Evolutionary conservation across 1,140 invertebrate species (phyloP).

Genomic region (Saccostrea glomerata): DNA sequence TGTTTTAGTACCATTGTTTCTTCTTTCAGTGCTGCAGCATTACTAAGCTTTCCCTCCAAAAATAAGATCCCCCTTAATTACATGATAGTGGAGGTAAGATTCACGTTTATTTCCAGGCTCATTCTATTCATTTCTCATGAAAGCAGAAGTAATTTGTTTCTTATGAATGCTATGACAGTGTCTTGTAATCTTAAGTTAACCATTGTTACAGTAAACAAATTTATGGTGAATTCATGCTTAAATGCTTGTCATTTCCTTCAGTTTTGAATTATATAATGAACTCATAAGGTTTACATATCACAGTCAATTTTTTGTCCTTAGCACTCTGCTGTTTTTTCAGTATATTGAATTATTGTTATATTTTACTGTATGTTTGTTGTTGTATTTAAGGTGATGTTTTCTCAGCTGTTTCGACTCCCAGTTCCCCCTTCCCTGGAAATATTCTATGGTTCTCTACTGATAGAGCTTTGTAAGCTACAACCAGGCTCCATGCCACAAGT

Average conservation of each 20-base stretch:
- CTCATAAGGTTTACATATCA: too few species aligned
- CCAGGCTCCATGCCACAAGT: conserved; percentile 98
- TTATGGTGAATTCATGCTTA: too few species aligned
- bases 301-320: too few species aligned
- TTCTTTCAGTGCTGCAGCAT: conserved; percentile 87
- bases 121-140: too few species aligned
- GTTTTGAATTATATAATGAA: too few species aligned
- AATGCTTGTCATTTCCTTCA: too few species aligned
- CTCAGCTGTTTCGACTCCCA: conserved; percentile 95
- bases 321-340: too few species aligned
- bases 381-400: conserved; percentile 87
- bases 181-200: too few species aligned
- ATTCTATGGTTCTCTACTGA: conserved; percentile 95
- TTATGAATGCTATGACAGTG: too few species aligned
- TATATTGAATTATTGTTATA: neutral
- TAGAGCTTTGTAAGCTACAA: conserved; percentile 98
- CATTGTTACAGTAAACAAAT: too few species aligned
- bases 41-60: conserved; percentile 96
- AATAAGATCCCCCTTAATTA: conserved; percentile 97
- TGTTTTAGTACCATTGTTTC: neutral
- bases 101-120: neutral
- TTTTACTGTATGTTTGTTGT: neutral
- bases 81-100: conserved; percentile 92
- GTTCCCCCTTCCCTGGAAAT: conserved; percentile 92
- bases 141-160: too few species aligned